Evolutionary conservation across 2,113 vertebrate genomes (phyloP), one percentile per base, ranked within the genome.

Genomic region (Cheilinus undulatus): DNA sequence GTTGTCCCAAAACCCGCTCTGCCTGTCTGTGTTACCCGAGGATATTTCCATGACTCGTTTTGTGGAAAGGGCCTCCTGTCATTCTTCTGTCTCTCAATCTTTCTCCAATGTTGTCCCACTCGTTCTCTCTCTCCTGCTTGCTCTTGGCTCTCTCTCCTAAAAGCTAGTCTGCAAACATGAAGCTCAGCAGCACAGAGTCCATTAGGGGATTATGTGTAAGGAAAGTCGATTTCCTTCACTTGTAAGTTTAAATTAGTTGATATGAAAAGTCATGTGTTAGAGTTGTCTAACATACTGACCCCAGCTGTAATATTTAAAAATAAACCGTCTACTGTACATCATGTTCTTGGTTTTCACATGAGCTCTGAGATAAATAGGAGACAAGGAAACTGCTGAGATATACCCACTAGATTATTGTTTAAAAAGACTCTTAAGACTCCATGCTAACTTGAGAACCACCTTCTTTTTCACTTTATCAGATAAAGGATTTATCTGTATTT

Each of bases 21-120:
- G 67, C 48, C 69, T 45, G 60, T 66, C 56, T 45, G 45, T 26
- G 24, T 43, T 54, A n/a, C n/a, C 79, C 36, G 38, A 67, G 53
- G 65, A 84, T 69, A 71, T 89, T 89, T 88, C 87, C 85, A 82
- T 91, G 89, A 91, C 68, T 91, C 89, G 85, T 72, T 53, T 48
- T 23, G 62, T 69, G 82, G 80, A 91, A 90, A 88, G 80, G 63
- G 82, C 59, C 69, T 68, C 70, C 80, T 86, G 84, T 84, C 82
- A 61, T 72, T 76, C 66, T 56, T 80, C 80, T 34, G 15, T 61
- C 76, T 64, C 58, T 20, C 76, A 50, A 10, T 40, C 69, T 76
- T 27, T 71, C 59, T 75, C 74, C 73, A 48, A 27, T 46, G 51
- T 61, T 57, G 76, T 40, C 45, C 20, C n/a, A n/a, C 59, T 78